phyloP scores from a whole-genome alignment of 2,797 vertebrate species.

The Platyrinchus mystaceus region DNA sequence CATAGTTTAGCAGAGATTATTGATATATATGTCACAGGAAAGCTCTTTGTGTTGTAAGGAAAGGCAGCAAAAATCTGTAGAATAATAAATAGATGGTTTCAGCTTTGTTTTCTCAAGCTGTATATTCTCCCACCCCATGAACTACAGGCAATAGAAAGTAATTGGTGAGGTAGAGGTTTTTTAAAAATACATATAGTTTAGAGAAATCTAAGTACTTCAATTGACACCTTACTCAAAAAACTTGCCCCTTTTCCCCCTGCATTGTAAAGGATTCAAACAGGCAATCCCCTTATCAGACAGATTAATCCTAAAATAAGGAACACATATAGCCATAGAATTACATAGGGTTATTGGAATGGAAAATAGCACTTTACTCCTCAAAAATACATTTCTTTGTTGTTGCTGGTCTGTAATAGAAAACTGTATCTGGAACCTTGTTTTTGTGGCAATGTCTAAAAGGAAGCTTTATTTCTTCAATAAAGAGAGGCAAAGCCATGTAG shows the following conservation, averaged over 20 bases:
- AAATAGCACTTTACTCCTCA: slow-evolving; percentile 15
- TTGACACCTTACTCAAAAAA: neutral
- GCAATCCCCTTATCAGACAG: neutral
- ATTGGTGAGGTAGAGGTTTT: neutral
- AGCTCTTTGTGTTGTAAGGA: neutral
- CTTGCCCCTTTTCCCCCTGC: neutral
- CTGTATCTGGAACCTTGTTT: slow-evolving; percentile 19
- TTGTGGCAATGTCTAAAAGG: slow-evolving; percentile 29
- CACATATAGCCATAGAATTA: neutral
- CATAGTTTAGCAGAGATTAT: neutral
- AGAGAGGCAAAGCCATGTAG: slow-evolving; percentile 16
- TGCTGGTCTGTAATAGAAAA: slow-evolving; percentile 39
- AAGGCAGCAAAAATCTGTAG: neutral
- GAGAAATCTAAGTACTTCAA: neutral
- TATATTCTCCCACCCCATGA: neutral
- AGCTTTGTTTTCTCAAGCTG: neutral
- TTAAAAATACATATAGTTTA: neutral
- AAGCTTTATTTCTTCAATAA: slow-evolving; percentile 61
- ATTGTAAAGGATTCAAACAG: neutral
- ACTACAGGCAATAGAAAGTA: neutral
- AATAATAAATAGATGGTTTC: neutral
- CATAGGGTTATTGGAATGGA: slow-evolving; percentile 37
- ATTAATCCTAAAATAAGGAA: slow-evolving; percentile 43
- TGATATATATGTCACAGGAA: neutral
- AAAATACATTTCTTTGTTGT: slow-evolving; percentile 18